These are phyloP conservation scores for Macroglossus sobrinus DNA, from an alignment of 2,113 vertebrate species.

Conservation along the genomic window DNA sequence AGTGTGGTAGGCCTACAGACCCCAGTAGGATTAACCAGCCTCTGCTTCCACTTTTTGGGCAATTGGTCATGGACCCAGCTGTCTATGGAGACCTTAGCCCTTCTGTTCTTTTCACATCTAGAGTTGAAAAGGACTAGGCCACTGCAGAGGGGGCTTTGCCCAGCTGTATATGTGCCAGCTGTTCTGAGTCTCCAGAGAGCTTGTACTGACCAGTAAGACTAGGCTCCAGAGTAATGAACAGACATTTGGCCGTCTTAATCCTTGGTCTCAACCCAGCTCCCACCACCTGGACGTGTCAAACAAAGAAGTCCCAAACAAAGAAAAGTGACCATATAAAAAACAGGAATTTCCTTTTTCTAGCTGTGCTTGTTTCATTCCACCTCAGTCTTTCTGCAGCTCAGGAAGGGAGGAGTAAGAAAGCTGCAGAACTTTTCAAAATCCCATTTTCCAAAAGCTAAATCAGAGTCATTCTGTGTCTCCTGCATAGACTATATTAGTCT, in stretches of 20 bases:
- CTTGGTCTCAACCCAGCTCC: conserved; percentile 25
- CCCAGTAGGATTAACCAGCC: neutral
- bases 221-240: neutral
- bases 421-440: conserved; percentile 68
- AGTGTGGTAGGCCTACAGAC: neutral
- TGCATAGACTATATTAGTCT: conserved; percentile 65
- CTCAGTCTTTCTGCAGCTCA: conserved; percentile 44
- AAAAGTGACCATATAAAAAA: conserved; percentile 19
- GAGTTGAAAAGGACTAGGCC: conserved; percentile 11
- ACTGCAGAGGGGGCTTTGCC: neutral
- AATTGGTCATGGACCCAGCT: conserved; percentile 50
- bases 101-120: conserved; percentile 22
- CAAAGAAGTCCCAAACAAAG: conserved; percentile 57
- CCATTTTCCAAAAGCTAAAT: conserved; percentile 74
- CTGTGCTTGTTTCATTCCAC: conserved; percentile 50
- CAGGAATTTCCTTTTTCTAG: conserved; percentile 32
- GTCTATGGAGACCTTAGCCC: neutral
- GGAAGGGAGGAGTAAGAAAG: conserved; percentile 30
- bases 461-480: conserved; percentile 74
- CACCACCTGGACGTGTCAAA: conserved; percentile 69
- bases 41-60: neutral
- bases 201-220: neutral
- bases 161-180: conserved; percentile 60
- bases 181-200: conserved; percentile 21
- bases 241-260: conserved; percentile 39